Percentiles rank a stretch among this genome's conserved stretches.
These are phyloP conservation scores for Acrobasis repandana DNA, from an alignment of 2,888 invertebrate genomes.

Conservation along the genomic window DNA sequence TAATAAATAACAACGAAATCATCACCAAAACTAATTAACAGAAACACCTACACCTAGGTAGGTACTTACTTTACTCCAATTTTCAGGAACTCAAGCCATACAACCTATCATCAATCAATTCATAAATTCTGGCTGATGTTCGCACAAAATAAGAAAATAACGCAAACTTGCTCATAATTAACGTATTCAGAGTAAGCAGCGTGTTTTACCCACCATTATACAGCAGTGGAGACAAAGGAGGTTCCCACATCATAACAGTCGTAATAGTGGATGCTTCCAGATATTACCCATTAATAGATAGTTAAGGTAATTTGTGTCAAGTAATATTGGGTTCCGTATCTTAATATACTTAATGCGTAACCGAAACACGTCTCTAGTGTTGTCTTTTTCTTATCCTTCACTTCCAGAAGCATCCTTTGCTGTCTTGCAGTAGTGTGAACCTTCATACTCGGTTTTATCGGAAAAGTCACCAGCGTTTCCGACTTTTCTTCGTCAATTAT, in stretches of 20 bases:
- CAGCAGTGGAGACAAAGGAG: slow-evolving; percentile 51
- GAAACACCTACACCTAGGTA: no score
- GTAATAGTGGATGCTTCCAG: slow-evolving; percentile 48
- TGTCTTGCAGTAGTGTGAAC: no score
- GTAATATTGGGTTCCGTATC: slow-evolving; percentile 31
- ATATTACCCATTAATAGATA: slow-evolving; percentile 36
- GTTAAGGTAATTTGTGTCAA: slow-evolving; percentile 20
- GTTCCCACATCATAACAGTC: slow-evolving; percentile 74
- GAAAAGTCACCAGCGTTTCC: no score
- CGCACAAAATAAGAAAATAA: slow-evolving; percentile 36
- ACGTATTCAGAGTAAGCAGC: slow-evolving; percentile 57
- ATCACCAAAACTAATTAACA: no score
- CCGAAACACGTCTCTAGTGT: no score
- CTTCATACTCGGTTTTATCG: no score
- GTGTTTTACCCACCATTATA: slow-evolving; percentile 61
- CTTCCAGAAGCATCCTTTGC: no score
- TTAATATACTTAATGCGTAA: neutral
- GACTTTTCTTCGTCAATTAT: no score
- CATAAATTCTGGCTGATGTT: slow-evolving; percentile 7
- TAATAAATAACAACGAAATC: no score
- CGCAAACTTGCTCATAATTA: slow-evolving; percentile 52
- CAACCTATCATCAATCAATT: slow-evolving; percentile 13
- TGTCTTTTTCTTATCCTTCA: no score
- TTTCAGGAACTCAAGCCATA: neutral
- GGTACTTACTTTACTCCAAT: no score